Evolutionary conservation across 2,113 vertebrate species (phyloP).

Genomic region (Holacanthus passer): DNA sequence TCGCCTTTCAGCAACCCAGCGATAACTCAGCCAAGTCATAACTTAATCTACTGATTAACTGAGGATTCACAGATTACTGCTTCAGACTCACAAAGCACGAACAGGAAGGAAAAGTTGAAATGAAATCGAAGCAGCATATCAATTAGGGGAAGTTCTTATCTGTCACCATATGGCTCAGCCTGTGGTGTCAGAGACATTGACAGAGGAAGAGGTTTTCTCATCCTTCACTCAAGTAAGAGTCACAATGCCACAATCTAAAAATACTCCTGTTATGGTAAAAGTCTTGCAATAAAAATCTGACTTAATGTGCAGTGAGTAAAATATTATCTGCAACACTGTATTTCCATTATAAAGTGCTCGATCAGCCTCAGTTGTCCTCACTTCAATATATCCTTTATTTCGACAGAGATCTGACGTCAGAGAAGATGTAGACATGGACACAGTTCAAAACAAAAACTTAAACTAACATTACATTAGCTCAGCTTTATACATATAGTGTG

Average conservation of each 20-base stretch:
- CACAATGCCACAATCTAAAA: neutral
- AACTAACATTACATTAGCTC: too few relatives aligned
- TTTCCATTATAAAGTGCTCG: neutral
- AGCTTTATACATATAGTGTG: too few relatives aligned
- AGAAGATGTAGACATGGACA: too few relatives aligned
- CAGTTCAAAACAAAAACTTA: too few relatives aligned
- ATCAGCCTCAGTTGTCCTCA: too few relatives aligned
- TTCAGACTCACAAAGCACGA: neutral
- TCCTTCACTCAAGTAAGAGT: neutral
- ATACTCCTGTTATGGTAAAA: neutral
- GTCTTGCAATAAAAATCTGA: neutral
- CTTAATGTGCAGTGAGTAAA: too few relatives aligned
- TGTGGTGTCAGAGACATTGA: neutral
- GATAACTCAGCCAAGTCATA: slow-evolving; percentile 28
- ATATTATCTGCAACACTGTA: neutral
- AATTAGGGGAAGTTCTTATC: slow-evolving; percentile 38
- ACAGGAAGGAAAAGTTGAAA: slow-evolving; percentile 48
- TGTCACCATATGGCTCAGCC: neutral
- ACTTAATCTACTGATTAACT: slow-evolving; percentile 36
- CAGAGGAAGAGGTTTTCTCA: neutral
- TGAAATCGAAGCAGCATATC: slow-evolving; percentile 21
- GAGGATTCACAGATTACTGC: slow-evolving; percentile 11
- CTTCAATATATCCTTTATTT: too few relatives aligned
- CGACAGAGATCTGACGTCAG: too few relatives aligned
- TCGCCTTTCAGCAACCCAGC: slow-evolving; percentile 5